These are phyloP conservation scores for Agrochola macilenta DNA, from an alignment of 2,888 invertebrate species.

Conservation along the genomic window DNA sequence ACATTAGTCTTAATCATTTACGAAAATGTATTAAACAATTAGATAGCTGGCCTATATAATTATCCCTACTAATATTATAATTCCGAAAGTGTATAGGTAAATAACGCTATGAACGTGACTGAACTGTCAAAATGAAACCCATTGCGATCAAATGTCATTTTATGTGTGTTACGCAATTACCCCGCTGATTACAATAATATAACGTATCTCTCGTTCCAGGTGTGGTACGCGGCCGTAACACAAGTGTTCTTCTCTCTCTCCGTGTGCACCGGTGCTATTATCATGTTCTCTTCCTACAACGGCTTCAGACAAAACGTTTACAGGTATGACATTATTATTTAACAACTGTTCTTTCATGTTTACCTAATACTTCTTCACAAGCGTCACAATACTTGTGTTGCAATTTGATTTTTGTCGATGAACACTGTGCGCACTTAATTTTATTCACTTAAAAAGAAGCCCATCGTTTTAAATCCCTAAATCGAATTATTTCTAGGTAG, in stretches of 20 bases:
- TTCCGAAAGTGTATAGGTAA: too few relatives aligned
- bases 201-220: slow-evolving; percentile 69
- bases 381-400: not conserved
- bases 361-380: not conserved
- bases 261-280: slow-evolving; percentile 93
- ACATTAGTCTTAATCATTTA: too few relatives aligned
- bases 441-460: not conserved
- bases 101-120: too few relatives aligned
- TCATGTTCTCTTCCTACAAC: slow-evolving; percentile 95
- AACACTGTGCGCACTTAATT: not conserved
- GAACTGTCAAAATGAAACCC: too few relatives aligned
- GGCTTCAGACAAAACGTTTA: slow-evolving; percentile 93
- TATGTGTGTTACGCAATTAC: too few relatives aligned
- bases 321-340: slow-evolving; percentile 84
- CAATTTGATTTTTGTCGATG: not conserved
- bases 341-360: not conserved
- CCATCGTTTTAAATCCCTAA: not conserved
- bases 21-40: too few relatives aligned
- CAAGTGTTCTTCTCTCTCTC: slow-evolving; percentile 95
- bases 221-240: slow-evolving; percentile 95
- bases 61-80: too few relatives aligned
- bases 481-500: not conserved
- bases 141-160: too few relatives aligned
- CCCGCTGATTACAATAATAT: not conserved
- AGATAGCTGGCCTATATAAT: too few relatives aligned